These are phyloP conservation scores for Gila orcuttii DNA, from an alignment of 2,113 vertebrate genomes.

Conservation along the genomic window DNA sequence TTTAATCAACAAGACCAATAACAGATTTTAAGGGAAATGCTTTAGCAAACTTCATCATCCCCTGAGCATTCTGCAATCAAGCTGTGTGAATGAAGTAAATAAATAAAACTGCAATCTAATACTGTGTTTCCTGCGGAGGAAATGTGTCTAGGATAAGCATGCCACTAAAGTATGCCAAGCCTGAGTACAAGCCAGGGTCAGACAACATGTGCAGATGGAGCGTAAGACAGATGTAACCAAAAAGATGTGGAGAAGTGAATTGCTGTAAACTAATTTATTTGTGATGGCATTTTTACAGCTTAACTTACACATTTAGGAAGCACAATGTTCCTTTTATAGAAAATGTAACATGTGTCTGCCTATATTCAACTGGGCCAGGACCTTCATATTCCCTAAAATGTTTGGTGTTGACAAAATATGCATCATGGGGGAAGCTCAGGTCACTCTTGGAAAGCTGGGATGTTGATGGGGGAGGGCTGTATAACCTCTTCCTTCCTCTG, in stretches of 20 bases:
- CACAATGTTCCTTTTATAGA: not conserved
- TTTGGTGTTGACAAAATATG: not conserved
- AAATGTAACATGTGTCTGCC: not conserved
- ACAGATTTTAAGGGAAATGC: conserved; percentile 42
- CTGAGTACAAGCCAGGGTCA: conserved; percentile 36
- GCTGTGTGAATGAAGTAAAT: conserved; percentile 57
- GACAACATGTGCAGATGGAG: conserved; percentile 41
- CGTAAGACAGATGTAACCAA: conserved; percentile 8
- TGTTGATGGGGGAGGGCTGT: conserved; percentile 50
- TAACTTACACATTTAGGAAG: not conserved
- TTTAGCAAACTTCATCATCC: conserved; percentile 40
- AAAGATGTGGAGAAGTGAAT: not conserved
- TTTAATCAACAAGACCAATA: not conserved
- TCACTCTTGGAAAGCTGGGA: conserved; percentile 50
- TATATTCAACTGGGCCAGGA: not conserved
- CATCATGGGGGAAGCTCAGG: conserved; percentile 39
- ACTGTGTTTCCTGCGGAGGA: conserved; percentile 56
- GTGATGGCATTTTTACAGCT: not conserved
- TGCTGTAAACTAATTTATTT: not conserved
- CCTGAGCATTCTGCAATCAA: conserved; percentile 45
- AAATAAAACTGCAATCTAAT: conserved; percentile 55
- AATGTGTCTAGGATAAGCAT: conserved; percentile 55
- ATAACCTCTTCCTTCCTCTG: conserved; percentile 71
- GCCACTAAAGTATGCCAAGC: conserved; percentile 51
- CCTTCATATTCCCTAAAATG: not conserved